Conservation (phyloP, 2,113 vertebrate species). For the Desmodus rotundus region DNA sequence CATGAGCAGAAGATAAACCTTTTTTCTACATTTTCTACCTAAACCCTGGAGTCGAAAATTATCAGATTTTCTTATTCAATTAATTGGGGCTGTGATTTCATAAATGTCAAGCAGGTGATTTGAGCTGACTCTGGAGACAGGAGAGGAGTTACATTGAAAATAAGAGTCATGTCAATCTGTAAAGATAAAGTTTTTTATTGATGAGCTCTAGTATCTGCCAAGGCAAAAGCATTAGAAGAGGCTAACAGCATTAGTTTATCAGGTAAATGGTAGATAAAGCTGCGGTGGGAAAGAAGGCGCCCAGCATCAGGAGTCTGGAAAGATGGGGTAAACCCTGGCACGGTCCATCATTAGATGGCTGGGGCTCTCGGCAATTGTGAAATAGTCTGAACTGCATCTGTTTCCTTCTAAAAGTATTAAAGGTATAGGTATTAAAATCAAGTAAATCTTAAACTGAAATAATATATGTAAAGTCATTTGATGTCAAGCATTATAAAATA, state of each 20-base stretch:
- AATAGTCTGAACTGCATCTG: constrained; percentile 5
- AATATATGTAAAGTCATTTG: neutral
- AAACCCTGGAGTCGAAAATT: neutral
- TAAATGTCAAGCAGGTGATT: neutral
- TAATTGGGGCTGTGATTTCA: neutral
- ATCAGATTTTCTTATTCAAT: neutral
- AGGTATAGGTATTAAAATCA: constrained; percentile 21
- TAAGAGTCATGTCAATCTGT: neutral
- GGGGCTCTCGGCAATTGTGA: neutral
- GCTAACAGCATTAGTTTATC: neutral
- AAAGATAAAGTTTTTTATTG: neutral
- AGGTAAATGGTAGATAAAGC: neutral
- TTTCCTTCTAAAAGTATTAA: neutral
- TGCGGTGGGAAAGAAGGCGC: neutral
- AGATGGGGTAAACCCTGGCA: neutral
- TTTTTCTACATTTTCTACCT: neutral
- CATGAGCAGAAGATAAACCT: neutral
- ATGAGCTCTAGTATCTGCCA: neutral
- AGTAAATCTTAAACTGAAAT: constrained; percentile 18
- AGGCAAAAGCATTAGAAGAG: neutral
- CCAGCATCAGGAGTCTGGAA: neutral
- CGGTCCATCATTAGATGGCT: neutral
- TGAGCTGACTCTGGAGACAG: neutral
- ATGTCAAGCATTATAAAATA: neutral
- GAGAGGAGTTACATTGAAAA: neutral